Percentiles rank a stretch among this genome's conserved stretches.
Evolutionary conservation across 1,140 invertebrate species (phyloP).

Genomic region (Drosophila lini): DNA sequence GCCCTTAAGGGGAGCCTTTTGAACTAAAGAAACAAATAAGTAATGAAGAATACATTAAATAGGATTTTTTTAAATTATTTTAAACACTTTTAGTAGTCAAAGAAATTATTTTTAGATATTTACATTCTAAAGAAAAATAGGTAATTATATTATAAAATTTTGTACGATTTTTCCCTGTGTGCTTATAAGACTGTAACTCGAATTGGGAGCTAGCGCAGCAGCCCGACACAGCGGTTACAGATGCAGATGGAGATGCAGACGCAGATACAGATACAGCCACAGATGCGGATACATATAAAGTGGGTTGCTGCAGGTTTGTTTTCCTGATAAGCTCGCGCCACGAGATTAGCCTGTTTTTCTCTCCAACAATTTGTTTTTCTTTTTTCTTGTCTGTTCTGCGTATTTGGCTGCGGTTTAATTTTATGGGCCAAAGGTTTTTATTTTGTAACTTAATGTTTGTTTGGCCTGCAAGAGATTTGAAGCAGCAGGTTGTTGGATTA

Average conservation of each 20-base stretch:
- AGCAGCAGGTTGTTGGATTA: conserved; percentile 70
- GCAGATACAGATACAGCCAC: conserved; percentile 14
- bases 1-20: too few relatives aligned
- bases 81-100: neutral
- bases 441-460: conserved; percentile 80
- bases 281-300: conserved; percentile 68
- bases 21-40: too few relatives aligned
- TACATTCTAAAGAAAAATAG: neutral
- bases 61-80: neutral
- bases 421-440: conserved; percentile 77
- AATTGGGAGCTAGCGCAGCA: conserved; percentile 36
- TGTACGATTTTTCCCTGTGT: conserved; percentile 2
- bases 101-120: neutral
- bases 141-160: neutral
- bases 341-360: conserved; percentile 61
- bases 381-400: conserved; percentile 48
- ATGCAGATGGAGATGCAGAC: conserved; percentile 50
- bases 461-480: conserved; percentile 37
- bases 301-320: conserved; percentile 78
- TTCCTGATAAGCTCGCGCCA: conserved; percentile 70
- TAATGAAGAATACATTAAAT: too few relatives aligned
- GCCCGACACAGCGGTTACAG: conserved; percentile 44
- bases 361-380: conserved; percentile 20
- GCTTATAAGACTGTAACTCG: conserved; percentile 3
- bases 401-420: conserved; percentile 75